Base-by-base conservation (phyloP, 2,888 invertebrate genomes). In the Spialia ferax region DNA sequence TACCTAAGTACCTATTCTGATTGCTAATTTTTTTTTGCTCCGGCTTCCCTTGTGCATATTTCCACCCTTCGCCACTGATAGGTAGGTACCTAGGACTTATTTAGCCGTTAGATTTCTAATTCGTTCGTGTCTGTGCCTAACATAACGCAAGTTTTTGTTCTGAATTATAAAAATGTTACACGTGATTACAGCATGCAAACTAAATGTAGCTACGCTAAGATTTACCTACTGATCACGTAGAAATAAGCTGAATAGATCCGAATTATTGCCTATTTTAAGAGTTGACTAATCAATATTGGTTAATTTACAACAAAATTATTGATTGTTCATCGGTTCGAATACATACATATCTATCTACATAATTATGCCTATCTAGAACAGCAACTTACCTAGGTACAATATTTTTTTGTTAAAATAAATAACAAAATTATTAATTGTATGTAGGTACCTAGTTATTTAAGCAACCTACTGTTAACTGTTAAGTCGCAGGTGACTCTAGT, bases 121-220 rank as follows among this genome's bases (percentile, higher is more conserved):
- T 23, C 23, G 22, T 23, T 20, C 23, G 6, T 52, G n/a, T n/a
- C n/a, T n/a, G n/a, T n/a, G n/a, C n/a, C n/a, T n/a, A n/a, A n/a
- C n/a, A n/a, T n/a, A 23, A 13, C 3, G 50, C 52, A 23, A 23
- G 13, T 52, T 23, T 23, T 52, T 52, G 52, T 23, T 52, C 52
- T 52, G n/a, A 52, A 52, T 52, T 8, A 13, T 52, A 22, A 18
- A 8, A 48, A 20, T 20, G 48, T 48, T 52, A 22, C 57, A 57
- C 57, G 64, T 65, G 64, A 65, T 32, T 15, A 45, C 13, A 22
- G 23, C 50, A 64, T 45, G 56, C 50, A 50, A 65, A 57, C 23
- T 15, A 22, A 32, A 29, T 45, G 48, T 10, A 20, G 23, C 48
- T 60, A 18, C 29, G 26, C 45, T 48, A 60, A 48, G 48, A 60